phyloP scores from a whole-genome alignment of 2,113 vertebrate species.

The Etia nguti region DNA sequence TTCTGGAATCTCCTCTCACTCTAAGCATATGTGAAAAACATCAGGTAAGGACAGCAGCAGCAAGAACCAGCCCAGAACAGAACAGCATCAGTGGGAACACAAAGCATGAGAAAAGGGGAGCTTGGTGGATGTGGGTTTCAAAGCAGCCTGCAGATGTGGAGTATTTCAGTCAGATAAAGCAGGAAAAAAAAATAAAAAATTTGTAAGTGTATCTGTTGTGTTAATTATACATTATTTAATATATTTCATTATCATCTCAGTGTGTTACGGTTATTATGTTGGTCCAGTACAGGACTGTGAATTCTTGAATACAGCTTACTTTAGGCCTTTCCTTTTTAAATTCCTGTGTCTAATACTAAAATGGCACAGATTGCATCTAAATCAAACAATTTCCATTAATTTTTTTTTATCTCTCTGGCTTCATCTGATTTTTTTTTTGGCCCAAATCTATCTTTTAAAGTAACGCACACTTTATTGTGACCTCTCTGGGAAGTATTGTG shows the following conservation, averaged over 20 bases:
- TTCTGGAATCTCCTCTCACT: background rate
- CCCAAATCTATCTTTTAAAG: background rate
- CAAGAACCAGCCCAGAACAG: background rate
- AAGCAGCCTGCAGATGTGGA: background rate
- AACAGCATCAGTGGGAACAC: background rate
- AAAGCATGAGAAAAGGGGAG: background rate
- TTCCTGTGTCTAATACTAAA: background rate
- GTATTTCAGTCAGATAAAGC: background rate
- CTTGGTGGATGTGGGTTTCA: background rate
- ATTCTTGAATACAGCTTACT: background rate
- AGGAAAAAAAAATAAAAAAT: background rate
- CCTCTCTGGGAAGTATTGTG: background rate
- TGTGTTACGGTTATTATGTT: background rate
- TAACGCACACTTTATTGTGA: background rate
- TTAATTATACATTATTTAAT: background rate
- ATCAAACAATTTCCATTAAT: background rate
- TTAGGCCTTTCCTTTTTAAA: background rate
- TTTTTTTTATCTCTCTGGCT: background rate
- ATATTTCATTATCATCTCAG: background rate
- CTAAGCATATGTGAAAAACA: background rate
- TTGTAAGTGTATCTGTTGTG: background rate
- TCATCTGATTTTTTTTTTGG: background rate
- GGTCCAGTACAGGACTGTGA: background rate
- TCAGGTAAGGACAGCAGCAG: background rate
- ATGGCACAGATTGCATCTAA: background rate